Evolutionary conservation across 2,888 invertebrate species (phyloP), one percentile per base, ranked within the genome.

Genomic region (Galerucella nymphaeae): DNA sequence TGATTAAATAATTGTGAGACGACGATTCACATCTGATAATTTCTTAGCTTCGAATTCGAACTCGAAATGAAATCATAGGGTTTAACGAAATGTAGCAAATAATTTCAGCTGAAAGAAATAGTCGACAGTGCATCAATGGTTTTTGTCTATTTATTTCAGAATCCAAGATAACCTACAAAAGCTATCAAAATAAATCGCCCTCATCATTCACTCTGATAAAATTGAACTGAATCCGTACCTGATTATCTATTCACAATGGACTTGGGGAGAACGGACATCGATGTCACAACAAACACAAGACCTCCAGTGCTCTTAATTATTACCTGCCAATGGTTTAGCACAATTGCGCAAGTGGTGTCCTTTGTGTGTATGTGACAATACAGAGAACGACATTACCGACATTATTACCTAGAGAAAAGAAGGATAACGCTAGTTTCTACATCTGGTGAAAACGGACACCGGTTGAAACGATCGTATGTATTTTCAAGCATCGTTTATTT

Each of bases 221-320:
- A n/a, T 59, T 1, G 14, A 8, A 2, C 10, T 11, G 16, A 59
- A 10, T 62, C 8, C 61, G 42, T 5, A 16, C 18, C 42, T 42
- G 61, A 42, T 62, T 53, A 18, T 11, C 38, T n/a, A 30, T 41
- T 41, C 38, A 38, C 61, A 18, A 41, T 42, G 20, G 53, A 18
- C 20, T 41, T 23, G 75, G 75, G 74, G 62, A 66, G 70, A 75
- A 77, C 80, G 77, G 76, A 77, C 81, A 80, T 80, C 80, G 82
- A 83, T 83, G 83, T 84, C 84, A 84, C 84, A 84, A 84, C 84
- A 84, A 83, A 84, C 83, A 83, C 83, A 83, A 75, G 75, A 73
- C 75, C 77, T 67, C 78, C 79, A 78, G 78, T 74, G 80, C 75
- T 71, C 77, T 71, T 80, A 82, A 83, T 84, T 84, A 84, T 84